Evolutionary conservation across 2,113 vertebrate genomes (phyloP).

Genomic region (Stegostoma tigrinum): DNA sequence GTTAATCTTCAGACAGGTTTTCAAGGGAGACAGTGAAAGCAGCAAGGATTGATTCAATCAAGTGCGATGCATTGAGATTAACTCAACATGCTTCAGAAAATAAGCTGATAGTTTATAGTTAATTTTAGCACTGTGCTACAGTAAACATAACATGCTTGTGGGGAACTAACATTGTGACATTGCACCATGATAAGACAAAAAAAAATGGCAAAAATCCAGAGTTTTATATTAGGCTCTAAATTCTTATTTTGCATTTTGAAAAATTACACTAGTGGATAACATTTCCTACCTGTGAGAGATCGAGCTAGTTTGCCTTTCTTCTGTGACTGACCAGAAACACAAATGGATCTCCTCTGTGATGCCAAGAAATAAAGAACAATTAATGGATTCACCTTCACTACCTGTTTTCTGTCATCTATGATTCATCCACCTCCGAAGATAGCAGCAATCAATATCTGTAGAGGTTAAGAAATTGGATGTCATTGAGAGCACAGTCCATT

Average conservation of each 20-base stretch:
- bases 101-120: neutral
- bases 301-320: slow-evolving; percentile 34
- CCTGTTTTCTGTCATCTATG: neutral
- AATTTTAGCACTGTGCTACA: neutral
- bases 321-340: neutral
- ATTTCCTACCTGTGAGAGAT: slow-evolving; percentile 10
- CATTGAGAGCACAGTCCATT: neutral
- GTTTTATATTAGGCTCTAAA: neutral
- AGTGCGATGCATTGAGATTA: neutral
- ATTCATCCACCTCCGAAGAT: neutral
- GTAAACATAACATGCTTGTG: neutral
- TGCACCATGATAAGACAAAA: neutral
- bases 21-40: too few relatives aligned
- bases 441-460: neutral
- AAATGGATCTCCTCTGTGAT: slow-evolving; percentile 24
- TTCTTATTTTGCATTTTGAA: neutral
- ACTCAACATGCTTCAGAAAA: neutral
- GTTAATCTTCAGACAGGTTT: neutral
- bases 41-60: neutral
- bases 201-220: neutral
- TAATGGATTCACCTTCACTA: neutral
- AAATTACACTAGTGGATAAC: neutral
- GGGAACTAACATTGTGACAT: neutral
- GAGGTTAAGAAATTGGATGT: neutral
- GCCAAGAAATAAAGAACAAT: neutral